These are phyloP conservation scores for Alaudala cheleensis DNA, from an alignment of 2,113 vertebrate species.

Conservation along the genomic window DNA sequence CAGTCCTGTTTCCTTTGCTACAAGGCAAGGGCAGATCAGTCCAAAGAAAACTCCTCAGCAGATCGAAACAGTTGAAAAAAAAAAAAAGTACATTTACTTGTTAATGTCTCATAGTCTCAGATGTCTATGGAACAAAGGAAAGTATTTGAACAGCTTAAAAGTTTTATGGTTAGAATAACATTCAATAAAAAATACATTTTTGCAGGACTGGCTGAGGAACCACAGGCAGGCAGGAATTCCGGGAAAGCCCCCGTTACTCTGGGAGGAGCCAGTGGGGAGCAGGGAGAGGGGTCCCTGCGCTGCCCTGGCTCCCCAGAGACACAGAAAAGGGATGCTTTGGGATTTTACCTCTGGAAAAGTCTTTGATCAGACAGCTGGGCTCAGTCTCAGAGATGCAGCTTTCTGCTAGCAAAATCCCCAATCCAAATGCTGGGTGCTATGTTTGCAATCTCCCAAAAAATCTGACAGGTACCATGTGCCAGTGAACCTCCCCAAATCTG, in stretches of 20 bases:
- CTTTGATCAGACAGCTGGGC: not conserved
- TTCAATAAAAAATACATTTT: slow-evolving; percentile 63
- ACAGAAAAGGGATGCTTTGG: not conserved
- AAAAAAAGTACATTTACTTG: slow-evolving; percentile 52
- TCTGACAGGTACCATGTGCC: not conserved
- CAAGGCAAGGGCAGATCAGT: not conserved
- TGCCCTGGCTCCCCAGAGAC: not conserved
- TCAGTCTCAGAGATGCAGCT: not conserved
- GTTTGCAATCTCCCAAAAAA: not conserved
- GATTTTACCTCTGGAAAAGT: not conserved
- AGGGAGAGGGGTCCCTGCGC: not conserved
- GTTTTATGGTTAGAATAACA: slow-evolving; percentile 70
- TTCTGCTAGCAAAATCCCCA: not conserved
- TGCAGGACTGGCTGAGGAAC: slow-evolving; percentile 55
- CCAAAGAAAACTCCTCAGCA: slow-evolving; percentile 64
- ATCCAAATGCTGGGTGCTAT: not conserved
- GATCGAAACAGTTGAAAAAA: slow-evolving; percentile 7
- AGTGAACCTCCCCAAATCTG: not conserved
- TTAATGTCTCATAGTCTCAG: slow-evolving; percentile 60
- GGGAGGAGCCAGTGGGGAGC: not conserved
- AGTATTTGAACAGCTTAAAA: slow-evolving; percentile 73
- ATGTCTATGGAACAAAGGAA: slow-evolving; percentile 64
- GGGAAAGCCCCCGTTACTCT: slow-evolving; percentile 34
- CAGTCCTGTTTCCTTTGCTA: not conserved
- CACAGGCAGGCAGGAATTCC: slow-evolving; percentile 54